phyloP scores from a whole-genome alignment of 2,888 invertebrate genomes.

The Scaptomyza caliginosa region DNA sequence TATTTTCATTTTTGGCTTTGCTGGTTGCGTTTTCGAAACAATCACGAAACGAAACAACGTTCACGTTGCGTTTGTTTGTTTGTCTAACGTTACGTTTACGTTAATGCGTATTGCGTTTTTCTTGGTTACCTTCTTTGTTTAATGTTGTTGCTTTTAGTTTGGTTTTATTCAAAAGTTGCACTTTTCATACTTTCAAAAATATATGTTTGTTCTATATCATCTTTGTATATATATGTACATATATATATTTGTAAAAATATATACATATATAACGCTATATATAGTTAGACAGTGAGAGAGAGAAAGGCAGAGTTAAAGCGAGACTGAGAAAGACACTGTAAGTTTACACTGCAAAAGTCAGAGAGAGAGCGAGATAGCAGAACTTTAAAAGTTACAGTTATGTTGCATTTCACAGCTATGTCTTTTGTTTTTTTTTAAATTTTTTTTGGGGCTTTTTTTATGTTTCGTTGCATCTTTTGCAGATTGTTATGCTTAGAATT shows the following conservation, averaged over 20 bases:
- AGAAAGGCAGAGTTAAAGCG: conserved; percentile 41
- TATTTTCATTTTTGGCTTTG: conserved; percentile 36
- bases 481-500: conserved; percentile 65
- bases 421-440: conserved; percentile 32
- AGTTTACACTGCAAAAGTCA: conserved; percentile 19
- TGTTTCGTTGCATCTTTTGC: conserved; percentile 53
- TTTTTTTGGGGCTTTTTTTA: conserved; percentile 31
- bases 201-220: conserved; percentile 55
- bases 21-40: conserved; percentile 38
- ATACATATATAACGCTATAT: conserved; percentile 36
- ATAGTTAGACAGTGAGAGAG: conserved; percentile 29
- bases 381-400: conserved; percentile 32
- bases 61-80: conserved; percentile 8
- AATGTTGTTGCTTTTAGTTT: neutral
- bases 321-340: conserved; percentile 49
- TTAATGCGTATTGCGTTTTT: conserved; percentile 22
- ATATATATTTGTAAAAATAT: conserved; percentile 55
- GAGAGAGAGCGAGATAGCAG: conserved; percentile 7
- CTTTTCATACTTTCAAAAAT: conserved; percentile 72
- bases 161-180: conserved; percentile 68
- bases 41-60: conserved; percentile 38
- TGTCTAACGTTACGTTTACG: conserved; percentile 17
- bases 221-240: conserved; percentile 46
- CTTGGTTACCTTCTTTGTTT: conserved; percentile 18
- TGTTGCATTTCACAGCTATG: conserved; percentile 10